Evolutionary conservation across 1,140 invertebrate species (phyloP).

Genomic region (Agrypnia vestita): DNA sequence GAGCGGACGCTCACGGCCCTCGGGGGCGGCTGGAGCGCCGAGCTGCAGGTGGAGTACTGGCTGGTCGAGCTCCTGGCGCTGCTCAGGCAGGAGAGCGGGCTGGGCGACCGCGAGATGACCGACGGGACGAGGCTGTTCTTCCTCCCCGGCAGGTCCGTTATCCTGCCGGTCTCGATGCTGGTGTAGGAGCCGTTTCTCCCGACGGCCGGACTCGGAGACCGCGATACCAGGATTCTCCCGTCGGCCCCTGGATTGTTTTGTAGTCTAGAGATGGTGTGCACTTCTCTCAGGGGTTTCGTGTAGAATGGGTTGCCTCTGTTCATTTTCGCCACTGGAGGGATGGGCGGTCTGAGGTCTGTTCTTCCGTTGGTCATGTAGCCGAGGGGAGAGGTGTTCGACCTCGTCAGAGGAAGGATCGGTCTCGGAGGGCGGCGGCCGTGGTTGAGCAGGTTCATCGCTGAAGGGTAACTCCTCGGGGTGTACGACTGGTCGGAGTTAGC

Average conservation of each 20-base stretch:
- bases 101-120: slow-evolving; percentile 65
- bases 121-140: slow-evolving; percentile 62
- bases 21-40: slow-evolving; percentile 64
- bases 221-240: slow-evolving; percentile 62
- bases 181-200: slow-evolving; percentile 64
- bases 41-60: slow-evolving; percentile 71
- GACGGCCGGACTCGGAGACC: slow-evolving; percentile 67
- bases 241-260: slow-evolving; percentile 46
- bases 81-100: slow-evolving; percentile 67
- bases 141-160: slow-evolving; percentile 67
- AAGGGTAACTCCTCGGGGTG: slow-evolving; percentile 25
- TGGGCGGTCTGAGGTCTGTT: slow-evolving; percentile 52
- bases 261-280: slow-evolving; percentile 66
- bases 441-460: slow-evolving; percentile 17
- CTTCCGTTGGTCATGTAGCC: slow-evolving; percentile 66
- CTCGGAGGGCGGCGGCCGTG: slow-evolving; percentile 57
- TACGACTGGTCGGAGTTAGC: slow-evolving; percentile 30
- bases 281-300: slow-evolving; percentile 70
- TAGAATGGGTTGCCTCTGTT: slow-evolving; percentile 60
- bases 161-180: slow-evolving; percentile 70
- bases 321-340: slow-evolving; percentile 61
- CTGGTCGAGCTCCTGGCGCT: slow-evolving; percentile 66
- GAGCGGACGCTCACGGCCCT: slow-evolving; percentile 69
- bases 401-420: slow-evolving; percentile 69
- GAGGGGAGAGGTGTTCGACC: slow-evolving; percentile 70